These are phyloP conservation scores for Lucinisca nassula DNA, from an alignment of 2,888 invertebrate species.

Conservation along the genomic window DNA sequence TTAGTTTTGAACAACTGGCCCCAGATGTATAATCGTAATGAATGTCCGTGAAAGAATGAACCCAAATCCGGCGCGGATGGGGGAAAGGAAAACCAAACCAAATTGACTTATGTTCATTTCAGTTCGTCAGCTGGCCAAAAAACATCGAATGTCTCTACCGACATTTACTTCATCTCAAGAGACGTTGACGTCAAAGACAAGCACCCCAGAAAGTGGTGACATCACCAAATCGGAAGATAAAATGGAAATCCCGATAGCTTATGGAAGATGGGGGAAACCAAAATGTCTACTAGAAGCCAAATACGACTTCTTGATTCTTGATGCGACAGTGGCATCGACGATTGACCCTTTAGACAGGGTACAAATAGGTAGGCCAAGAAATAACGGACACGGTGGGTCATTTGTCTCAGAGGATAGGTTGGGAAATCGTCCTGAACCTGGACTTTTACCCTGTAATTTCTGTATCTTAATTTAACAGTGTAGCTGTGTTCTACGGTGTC, in stretches of 20 bases:
- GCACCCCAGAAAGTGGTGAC: background rate
- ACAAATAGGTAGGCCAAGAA: constrained; percentile 75
- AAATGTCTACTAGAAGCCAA: constrained; percentile 81
- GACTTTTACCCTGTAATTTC: too few relatives aligned
- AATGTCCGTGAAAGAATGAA: too few relatives aligned
- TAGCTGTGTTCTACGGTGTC: too few relatives aligned
- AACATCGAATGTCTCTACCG: constrained; percentile 49
- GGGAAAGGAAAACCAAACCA: too few relatives aligned
- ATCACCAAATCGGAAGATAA: background rate
- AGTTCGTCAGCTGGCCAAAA: constrained; percentile 60
- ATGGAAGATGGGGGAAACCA: constrained; percentile 85
- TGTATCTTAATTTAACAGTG: too few relatives aligned
- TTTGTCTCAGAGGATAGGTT: too few relatives aligned
- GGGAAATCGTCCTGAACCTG: too few relatives aligned
- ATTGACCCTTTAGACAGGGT: constrained; percentile 67
- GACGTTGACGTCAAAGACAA: background rate
- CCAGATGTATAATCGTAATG: too few relatives aligned
- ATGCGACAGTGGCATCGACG: constrained; percentile 80
- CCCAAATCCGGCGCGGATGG: too few relatives aligned
- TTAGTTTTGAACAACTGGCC: too few relatives aligned
- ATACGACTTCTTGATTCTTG: constrained; percentile 84
- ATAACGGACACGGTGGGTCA: too few relatives aligned
- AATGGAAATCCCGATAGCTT: constrained; percentile 74
- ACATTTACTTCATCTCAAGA: background rate
- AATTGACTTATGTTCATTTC: constrained; percentile 11